Base-by-base conservation (phyloP, 2,113 vertebrate species). In the Chlamydotis undulata region DNA sequence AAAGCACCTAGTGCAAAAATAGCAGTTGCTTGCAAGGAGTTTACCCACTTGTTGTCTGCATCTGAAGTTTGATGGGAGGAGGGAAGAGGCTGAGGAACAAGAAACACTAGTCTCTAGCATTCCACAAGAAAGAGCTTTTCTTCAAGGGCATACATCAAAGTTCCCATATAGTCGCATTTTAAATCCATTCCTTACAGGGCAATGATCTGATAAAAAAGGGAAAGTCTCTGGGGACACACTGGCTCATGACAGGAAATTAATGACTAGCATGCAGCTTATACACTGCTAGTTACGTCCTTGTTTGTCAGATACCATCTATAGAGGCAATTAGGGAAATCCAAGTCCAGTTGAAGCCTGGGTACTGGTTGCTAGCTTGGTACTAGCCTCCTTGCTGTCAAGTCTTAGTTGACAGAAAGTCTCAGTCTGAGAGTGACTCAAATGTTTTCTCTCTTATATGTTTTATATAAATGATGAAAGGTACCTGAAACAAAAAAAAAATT, bases 121-220 rank as follows among this genome's bases (percentile, higher is more conserved):
- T 86, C 56, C 52, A 56, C 8, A 89, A 63, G 59, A 29, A 93
- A 73, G 19, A 35, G 6, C 19, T 74, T 81, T 80, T 45, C 39
- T 89, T 87, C 71, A 75, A 89, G 53, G 28, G 12, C 45, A 41
- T 33, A n/a, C 65, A 71, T 90, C 73, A 92, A 89, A 95, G 61
- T 69, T 79, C 61, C 12, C 76, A 71, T 33, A 93, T n/a, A 78
- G 52, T 31, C 1, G 1, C 22, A 22, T 79, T 89, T 94, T 79
- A 91, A 93, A 91, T 79, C 45, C 45, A 33, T 82, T 77, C 86
- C 77, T 92, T 82, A 35, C 64, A 94, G 92, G 83, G 61, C n/a
- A 61, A 53, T 24, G 39, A 68, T 56, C 45, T 68, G 52, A 71
- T 31, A 53, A 43, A 93, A 82, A 25, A 69, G 13, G 18, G 18